Evolutionary conservation across 2,888 invertebrate species (phyloP).

Genomic region (Aricia artaxerxes): DNA sequence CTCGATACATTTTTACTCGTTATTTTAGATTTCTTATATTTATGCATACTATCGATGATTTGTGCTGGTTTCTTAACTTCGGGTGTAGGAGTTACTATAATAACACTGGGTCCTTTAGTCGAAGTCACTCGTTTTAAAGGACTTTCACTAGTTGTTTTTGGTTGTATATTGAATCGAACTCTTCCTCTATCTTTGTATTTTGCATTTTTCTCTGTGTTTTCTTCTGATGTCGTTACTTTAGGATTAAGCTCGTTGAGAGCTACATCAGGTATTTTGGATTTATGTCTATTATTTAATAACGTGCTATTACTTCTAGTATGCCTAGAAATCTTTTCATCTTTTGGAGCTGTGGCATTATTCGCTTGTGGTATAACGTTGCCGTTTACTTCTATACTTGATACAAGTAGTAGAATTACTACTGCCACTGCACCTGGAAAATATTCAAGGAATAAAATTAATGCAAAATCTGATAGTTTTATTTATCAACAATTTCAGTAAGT

Average conservation of each 20-base stretch:
- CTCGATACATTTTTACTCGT: constrained; percentile 52
- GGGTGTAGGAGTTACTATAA: constrained; percentile 70
- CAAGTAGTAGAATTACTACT: constrained; percentile 72
- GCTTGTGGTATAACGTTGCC: constrained; percentile 61
- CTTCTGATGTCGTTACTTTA: constrained; percentile 67
- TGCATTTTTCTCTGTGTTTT: constrained; percentile 71
- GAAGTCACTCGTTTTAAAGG: constrained; percentile 52
- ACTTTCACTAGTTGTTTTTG: constrained; percentile 57
- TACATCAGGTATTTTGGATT: constrained; percentile 58
- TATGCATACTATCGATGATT: constrained; percentile 67
- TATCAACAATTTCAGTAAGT: not conserved
- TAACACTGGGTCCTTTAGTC: constrained; percentile 54
- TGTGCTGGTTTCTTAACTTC: constrained; percentile 65
- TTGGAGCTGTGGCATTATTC: constrained; percentile 55
- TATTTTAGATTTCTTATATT: constrained; percentile 65
- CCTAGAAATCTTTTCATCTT: constrained; percentile 55
- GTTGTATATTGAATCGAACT: constrained; percentile 56
- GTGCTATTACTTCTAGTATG: constrained; percentile 49
- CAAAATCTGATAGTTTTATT: not conserved
- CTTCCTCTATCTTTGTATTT: constrained; percentile 75
- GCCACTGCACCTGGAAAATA: constrained; percentile 70
- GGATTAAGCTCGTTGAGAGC: constrained; percentile 68
- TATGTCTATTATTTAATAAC: constrained; percentile 52
- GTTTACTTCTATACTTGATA: constrained; percentile 61
- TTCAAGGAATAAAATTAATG: not conserved